A percentile compares a stretch with the other conserved stretches of the same genome.
These are phyloP conservation scores for Lordiphosa stackelbergi DNA, from an alignment of 1,140 invertebrate genomes.

Conservation along the genomic window DNA sequence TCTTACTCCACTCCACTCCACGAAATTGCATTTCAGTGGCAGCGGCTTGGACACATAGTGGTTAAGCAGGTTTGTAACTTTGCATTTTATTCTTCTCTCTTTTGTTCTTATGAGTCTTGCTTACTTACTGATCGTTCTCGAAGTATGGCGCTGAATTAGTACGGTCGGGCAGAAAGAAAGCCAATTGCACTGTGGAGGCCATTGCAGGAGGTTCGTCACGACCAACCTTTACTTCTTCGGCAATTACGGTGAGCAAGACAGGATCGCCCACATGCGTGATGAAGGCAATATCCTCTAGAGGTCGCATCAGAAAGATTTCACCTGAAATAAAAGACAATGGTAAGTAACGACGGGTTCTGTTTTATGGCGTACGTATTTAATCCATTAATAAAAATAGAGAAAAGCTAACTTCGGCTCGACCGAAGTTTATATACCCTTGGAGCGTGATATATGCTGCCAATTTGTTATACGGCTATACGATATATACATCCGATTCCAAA, in stretches of 20 bases:
- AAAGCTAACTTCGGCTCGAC: too few species aligned
- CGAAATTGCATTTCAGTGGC: slow-evolving; percentile 34
- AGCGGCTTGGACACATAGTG: slow-evolving; percentile 20
- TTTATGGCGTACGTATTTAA: too few species aligned
- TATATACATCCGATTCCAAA: too few species aligned
- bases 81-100: slow-evolving; percentile 13
- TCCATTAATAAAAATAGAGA: too few species aligned
- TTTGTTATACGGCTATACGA: too few species aligned
- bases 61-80: slow-evolving; percentile 45
- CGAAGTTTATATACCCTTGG: too few species aligned
- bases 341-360: too few species aligned
- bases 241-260: slow-evolving; percentile 88
- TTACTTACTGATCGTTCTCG: slow-evolving; percentile 85
- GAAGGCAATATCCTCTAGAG: slow-evolving; percentile 85
- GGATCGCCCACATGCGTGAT: slow-evolving; percentile 87
- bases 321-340: slow-evolving; percentile 78
- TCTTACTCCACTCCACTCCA: slow-evolving; percentile 25
- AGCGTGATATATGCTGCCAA: too few species aligned
- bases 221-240: slow-evolving; percentile 86
- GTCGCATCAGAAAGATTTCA: slow-evolving; percentile 84
- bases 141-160: slow-evolving; percentile 87
- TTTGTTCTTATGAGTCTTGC: slow-evolving; percentile 13
- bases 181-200: slow-evolving; percentile 87
- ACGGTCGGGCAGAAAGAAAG: slow-evolving; percentile 86
- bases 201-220: slow-evolving; percentile 85